These are phyloP conservation scores for Lasaia peninsularis DNA, from an alignment of 1,140 invertebrate species.

Conservation along the genomic window DNA sequence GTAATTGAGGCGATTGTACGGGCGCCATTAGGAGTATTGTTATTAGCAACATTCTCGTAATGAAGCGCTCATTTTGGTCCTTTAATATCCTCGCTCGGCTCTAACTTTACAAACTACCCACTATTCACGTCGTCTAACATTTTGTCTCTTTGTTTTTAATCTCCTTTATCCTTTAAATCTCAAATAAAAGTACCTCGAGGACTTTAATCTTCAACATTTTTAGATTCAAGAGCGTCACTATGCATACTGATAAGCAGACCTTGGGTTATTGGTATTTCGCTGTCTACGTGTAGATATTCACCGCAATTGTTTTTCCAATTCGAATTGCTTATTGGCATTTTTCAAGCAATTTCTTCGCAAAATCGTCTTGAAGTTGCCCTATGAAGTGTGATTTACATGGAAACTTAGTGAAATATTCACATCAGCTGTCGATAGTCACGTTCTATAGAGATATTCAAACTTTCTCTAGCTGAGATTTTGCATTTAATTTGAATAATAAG, in stretches of 20 bases:
- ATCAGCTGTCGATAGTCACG: slow-evolving; percentile 63
- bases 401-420: slow-evolving; percentile 68
- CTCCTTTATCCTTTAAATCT: slow-evolving; percentile 25
- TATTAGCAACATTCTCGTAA: slow-evolving; percentile 75
- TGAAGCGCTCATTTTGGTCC: slow-evolving; percentile 75
- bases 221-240: slow-evolving; percentile 39
- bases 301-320: slow-evolving; percentile 52
- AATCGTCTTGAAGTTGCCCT: slow-evolving; percentile 33
- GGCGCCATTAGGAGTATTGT: slow-evolving; percentile 75
- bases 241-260: slow-evolving; percentile 52
- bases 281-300: slow-evolving; percentile 44
- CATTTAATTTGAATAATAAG: slow-evolving; percentile 63
- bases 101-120: slow-evolving; percentile 42
- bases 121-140: slow-evolving; percentile 47
- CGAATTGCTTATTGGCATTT: slow-evolving; percentile 40
- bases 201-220: slow-evolving; percentile 37
- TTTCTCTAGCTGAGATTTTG: slow-evolving; percentile 51
- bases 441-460: slow-evolving; percentile 65
- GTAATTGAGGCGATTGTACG: slow-evolving; percentile 56
- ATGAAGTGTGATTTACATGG: slow-evolving; percentile 54
- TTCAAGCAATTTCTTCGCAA: slow-evolving; percentile 41
- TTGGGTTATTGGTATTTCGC: slow-evolving; percentile 50
- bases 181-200: slow-evolving; percentile 2
- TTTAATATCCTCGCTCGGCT: slow-evolving; percentile 64
- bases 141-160: slow-evolving; percentile 38